Evolutionary conservation across 92 coral and sea anemone species (phyloP).

Genomic region (Epizoanthus fatuus): DNA sequence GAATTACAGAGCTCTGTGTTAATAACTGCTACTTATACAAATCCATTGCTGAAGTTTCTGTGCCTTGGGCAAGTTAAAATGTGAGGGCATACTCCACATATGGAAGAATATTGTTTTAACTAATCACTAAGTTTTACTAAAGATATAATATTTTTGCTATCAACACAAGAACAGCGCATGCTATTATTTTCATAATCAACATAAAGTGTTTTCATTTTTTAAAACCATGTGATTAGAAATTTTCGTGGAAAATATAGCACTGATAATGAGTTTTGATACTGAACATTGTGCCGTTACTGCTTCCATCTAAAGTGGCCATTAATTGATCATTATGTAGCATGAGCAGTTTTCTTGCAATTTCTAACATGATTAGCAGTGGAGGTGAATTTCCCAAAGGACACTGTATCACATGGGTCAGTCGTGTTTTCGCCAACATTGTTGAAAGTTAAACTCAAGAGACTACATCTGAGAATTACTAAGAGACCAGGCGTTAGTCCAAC

Average conservation of each 20-base stretch:
- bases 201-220: not conserved
- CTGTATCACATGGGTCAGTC: no score
- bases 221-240: not conserved
- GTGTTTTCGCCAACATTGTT: no score
- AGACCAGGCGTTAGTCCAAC: no score
- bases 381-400: no score
- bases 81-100: not conserved
- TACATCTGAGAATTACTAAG: no score
- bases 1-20: not conserved
- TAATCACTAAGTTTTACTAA: not conserved
- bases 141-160: constrained; percentile 25
- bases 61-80: not conserved
- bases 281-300: no score
- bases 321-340: no score
- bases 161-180: not conserved
- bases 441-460: no score
- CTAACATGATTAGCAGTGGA: no score
- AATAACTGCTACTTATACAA: constrained; percentile 3
- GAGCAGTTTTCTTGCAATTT: no score
- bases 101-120: not conserved
- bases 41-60: constrained; percentile 1
- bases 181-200: constrained; percentile 1
- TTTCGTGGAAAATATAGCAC: not conserved
- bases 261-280: not conserved
- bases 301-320: no score